Conservation (phyloP, 2,797 vertebrate genomes). For the Coregonus suidteri region DNA sequence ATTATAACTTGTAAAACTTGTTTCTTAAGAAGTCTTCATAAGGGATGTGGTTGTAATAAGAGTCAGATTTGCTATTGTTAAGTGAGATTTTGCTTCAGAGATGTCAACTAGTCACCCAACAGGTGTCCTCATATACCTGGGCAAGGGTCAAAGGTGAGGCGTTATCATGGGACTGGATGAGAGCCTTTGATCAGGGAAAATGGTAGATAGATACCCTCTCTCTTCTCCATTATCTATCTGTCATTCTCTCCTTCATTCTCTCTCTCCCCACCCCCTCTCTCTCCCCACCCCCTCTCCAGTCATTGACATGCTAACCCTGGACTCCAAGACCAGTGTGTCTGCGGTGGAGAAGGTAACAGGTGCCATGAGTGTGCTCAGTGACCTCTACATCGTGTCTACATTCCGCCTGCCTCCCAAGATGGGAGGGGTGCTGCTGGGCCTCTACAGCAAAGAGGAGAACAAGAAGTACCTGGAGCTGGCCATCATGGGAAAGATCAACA, state of each 20-base stretch:
- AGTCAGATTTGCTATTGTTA: not conserved
- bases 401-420: slow-evolving; percentile 87
- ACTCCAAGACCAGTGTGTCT: slow-evolving; percentile 79
- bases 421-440: slow-evolving; percentile 87
- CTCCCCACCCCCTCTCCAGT: slow-evolving; percentile 73
- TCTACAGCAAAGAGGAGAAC: slow-evolving; percentile 93
- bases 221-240: not conserved
- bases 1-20: no score
- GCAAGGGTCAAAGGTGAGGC: not conserved
- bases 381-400: slow-evolving; percentile 86
- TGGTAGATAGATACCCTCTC: not conserved
- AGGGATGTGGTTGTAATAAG: not conserved
- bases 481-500: slow-evolving; percentile 91
- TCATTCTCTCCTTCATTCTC: not conserved
- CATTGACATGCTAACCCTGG: slow-evolving; percentile 86
- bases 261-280: not conserved
- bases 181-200: slow-evolving; percentile 1
- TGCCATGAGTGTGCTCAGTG: slow-evolving; percentile 80
- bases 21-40: not conserved
- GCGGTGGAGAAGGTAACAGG: slow-evolving; percentile 84
- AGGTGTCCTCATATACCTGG: slow-evolving; percentile 5
- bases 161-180: slow-evolving; percentile 1
- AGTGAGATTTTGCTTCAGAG: not conserved
- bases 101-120: slow-evolving; percentile 10
- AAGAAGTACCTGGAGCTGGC: slow-evolving; percentile 92